Conservation (phyloP, 2,888 invertebrate genomes). For the Scaptomyza flava region DNA sequence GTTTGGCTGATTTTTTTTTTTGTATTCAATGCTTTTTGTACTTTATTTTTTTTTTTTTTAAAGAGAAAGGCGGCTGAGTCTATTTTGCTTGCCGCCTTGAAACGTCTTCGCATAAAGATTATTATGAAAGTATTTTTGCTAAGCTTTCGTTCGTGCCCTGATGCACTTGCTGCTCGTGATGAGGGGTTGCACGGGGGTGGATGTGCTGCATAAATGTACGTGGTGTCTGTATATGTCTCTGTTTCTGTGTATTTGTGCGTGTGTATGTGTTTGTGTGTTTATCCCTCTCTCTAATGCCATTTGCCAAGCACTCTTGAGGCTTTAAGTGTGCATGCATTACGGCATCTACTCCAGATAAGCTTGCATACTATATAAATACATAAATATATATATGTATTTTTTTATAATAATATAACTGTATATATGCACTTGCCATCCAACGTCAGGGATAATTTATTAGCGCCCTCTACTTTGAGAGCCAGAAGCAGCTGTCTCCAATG, state of each 20-base stretch:
- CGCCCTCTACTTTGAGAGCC: conserved; percentile 17
- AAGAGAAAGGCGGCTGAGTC: not conserved
- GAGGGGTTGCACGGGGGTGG: not conserved
- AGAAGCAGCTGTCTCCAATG: not conserved
- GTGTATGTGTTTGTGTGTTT: conserved; percentile 39
- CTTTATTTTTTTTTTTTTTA: conserved; percentile 18
- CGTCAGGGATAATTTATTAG: conserved; percentile 34
- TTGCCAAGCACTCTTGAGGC: conserved; percentile 60
- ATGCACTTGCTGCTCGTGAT: conserved; percentile 19
- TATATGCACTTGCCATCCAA: not conserved
- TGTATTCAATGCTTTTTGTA: conserved; percentile 9
- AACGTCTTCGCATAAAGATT: conserved; percentile 71
- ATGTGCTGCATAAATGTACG: not conserved
- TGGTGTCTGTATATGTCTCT: conserved; percentile 5
- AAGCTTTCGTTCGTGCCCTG: conserved; percentile 55
- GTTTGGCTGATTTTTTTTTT: conserved; percentile 37
- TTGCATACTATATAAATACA: not conserved
- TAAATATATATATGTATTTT: conserved; percentile 25
- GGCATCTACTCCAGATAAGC: conserved; percentile 34
- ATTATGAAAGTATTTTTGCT: conserved; percentile 72
- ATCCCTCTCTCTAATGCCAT: conserved; percentile 66
- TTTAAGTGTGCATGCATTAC: conserved; percentile 66
- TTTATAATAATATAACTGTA: not conserved
- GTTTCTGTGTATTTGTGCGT: conserved; percentile 26
- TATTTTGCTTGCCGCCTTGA: conserved; percentile 23